Evolutionary conservation across 53 echinoderm and acorn worm genomes (phyloP).

Genomic region (Holothuria leucospilota): DNA sequence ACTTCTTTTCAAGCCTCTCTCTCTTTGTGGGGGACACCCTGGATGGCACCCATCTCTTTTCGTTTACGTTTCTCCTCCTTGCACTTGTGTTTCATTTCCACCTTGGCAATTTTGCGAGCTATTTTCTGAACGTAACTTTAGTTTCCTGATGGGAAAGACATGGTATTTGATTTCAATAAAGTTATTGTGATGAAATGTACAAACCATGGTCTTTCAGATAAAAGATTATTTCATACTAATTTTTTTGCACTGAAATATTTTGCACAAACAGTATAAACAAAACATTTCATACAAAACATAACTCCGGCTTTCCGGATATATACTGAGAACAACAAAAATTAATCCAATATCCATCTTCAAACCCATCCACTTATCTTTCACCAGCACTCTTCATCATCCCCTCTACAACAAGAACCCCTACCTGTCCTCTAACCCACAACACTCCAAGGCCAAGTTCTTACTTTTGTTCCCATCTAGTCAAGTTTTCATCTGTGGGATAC

Average conservation of each 20-base stretch:
- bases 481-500: slow-evolving; percentile 70
- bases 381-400: too few species aligned
- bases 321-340: neutral
- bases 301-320: too few species aligned
- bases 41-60: slow-evolving; percentile 50
- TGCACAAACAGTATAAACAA: neutral
- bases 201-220: neutral
- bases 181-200: neutral
- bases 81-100: slow-evolving; percentile 80
- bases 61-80: slow-evolving; percentile 80
- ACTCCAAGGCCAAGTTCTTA: slow-evolving; percentile 20
- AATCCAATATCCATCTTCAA: too few species aligned
- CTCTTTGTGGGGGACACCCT: slow-evolving; percentile 79
- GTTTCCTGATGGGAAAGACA: slow-evolving; percentile 23
- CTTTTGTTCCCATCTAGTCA: slow-evolving; percentile 61
- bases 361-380: neutral
- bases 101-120: slow-evolving; percentile 75
- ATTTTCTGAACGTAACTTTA: slow-evolving; percentile 74
- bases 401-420: too few species aligned
- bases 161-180: neutral
- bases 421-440: too few species aligned
- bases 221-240: neutral
- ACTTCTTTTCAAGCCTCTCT: slow-evolving; percentile 81
- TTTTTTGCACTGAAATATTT: slow-evolving; percentile 9
- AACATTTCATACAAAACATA: too few species aligned